phyloP scores from a whole-genome alignment of 2,888 invertebrate species.

The Emmelina monodactyla region DNA sequence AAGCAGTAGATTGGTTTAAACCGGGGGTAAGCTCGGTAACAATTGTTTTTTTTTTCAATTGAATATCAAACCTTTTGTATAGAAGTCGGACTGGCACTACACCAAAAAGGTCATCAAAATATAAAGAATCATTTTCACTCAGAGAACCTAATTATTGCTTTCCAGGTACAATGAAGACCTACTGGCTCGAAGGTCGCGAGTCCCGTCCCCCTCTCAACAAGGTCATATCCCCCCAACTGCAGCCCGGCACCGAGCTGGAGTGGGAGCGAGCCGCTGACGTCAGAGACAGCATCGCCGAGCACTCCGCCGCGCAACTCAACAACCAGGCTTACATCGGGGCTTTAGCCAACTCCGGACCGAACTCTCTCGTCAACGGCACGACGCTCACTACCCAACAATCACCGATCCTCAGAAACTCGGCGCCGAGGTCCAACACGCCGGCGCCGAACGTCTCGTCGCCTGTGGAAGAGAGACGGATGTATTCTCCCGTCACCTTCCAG shows the following conservation, averaged over 20 bases:
- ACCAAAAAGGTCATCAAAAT: too few species aligned
- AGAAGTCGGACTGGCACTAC: too few species aligned
- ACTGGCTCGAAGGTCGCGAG: slow-evolving; percentile 82
- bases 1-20: too few species aligned
- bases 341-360: slow-evolving; percentile 31
- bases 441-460: slow-evolving; percentile 41
- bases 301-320: slow-evolving; percentile 41
- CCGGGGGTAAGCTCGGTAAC: too few species aligned
- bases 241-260: slow-evolving; percentile 45
- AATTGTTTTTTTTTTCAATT: too few species aligned
- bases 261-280: slow-evolving; percentile 56
- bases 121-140: too few species aligned
- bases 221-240: slow-evolving; percentile 45
- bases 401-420: slow-evolving; percentile 20
- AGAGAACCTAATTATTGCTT: too few species aligned
- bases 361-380: slow-evolving; percentile 24
- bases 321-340: slow-evolving; percentile 26
- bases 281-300: slow-evolving; percentile 51
- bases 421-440: slow-evolving; percentile 16
- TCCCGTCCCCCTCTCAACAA: slow-evolving; percentile 65
- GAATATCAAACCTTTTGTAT: too few species aligned
- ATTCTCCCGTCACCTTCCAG: slow-evolving; percentile 86
- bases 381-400: slow-evolving; percentile 22
- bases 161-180: slow-evolving; percentile 85
- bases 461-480: slow-evolving; percentile 74